A percentile compares a stretch with the other conserved stretches of the same genome.
Conservation (phyloP, 1,140 invertebrate species). For the Zaprionus ornatus region DNA sequence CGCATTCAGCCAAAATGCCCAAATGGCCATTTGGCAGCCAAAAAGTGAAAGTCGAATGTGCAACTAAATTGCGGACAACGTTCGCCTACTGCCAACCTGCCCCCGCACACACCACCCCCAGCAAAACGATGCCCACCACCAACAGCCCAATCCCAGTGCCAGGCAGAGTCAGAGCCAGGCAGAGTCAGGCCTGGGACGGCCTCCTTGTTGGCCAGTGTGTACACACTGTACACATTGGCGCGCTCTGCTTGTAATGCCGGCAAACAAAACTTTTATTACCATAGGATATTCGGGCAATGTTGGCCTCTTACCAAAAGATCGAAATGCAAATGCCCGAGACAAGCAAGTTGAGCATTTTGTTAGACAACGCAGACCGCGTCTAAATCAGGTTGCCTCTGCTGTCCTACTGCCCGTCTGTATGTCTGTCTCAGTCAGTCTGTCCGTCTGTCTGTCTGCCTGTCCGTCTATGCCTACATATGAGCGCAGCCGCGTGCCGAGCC, state of each 20-base stretch:
- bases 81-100: conserved; percentile 14
- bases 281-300: conserved; percentile 60
- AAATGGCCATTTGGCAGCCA: conserved; percentile 71
- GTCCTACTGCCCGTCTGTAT: conserved; percentile 1
- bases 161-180: conserved; percentile 20
- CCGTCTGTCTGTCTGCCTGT: conserved; percentile 5
- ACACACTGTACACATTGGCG: conserved; percentile 23
- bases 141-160: conserved; percentile 38
- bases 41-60: conserved; percentile 80
- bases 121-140: not conserved
- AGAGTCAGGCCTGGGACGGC: conserved; percentile 15
- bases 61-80: conserved; percentile 48
- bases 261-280: conserved; percentile 76
- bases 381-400: conserved; percentile 67
- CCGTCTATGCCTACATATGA: conserved; percentile 50
- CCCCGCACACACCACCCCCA: conserved; percentile 5
- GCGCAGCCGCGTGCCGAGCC: conserved; percentile 6
- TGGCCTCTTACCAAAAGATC: conserved; percentile 76
- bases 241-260: conserved; percentile 63
- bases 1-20: conserved; percentile 65
- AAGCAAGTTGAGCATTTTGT: conserved; percentile 73
- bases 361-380: conserved; percentile 59
- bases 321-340: conserved; percentile 78
- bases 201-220: conserved; percentile 6
- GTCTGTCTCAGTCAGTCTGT: not conserved